Conservation (phyloP, 2,888 invertebrate genomes). For the Ischnura elegans region DNA sequence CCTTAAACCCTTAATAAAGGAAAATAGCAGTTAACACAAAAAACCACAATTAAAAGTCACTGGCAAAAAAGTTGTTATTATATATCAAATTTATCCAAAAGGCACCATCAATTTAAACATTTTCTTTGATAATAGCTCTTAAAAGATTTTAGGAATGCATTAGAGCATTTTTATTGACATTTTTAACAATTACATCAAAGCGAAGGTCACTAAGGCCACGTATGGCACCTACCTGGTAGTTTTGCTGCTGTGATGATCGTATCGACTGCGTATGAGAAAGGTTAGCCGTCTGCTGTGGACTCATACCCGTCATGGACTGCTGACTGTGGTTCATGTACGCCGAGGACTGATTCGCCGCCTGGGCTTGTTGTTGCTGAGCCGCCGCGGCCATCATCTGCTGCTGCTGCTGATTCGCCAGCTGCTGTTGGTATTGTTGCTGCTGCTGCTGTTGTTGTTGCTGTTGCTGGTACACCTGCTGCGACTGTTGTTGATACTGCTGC, state of each 20-base stretch:
- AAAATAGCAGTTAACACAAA: no score
- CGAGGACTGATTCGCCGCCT: constrained; percentile 67
- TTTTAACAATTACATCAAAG: no score
- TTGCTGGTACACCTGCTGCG: constrained; percentile 72
- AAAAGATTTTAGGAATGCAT: no score
- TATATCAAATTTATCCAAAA: no score
- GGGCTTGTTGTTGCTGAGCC: constrained; percentile 58
- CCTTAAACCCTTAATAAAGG: no score
- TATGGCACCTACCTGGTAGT: constrained; percentile 59
- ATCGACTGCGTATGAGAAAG: constrained; percentile 69
- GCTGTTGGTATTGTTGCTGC: constrained; percentile 70
- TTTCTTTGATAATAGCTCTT: no score
- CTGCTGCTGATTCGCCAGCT: constrained; percentile 66
- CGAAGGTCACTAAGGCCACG: no score
- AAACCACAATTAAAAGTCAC: no score
- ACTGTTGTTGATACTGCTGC: constrained; percentile 75
- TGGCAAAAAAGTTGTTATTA: no score
- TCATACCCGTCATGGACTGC: constrained; percentile 71
- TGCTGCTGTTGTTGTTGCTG: constrained; percentile 70
- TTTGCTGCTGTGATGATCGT: constrained; percentile 62
- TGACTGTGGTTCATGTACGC: constrained; percentile 67
- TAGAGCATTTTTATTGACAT: no score
- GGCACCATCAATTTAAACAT: no score
- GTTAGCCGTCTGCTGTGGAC: constrained; percentile 74
- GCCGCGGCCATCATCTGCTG: constrained; percentile 68